phyloP scores from a whole-genome alignment of 2,113 vertebrate genomes.

The Macheiramphus alcinus region DNA sequence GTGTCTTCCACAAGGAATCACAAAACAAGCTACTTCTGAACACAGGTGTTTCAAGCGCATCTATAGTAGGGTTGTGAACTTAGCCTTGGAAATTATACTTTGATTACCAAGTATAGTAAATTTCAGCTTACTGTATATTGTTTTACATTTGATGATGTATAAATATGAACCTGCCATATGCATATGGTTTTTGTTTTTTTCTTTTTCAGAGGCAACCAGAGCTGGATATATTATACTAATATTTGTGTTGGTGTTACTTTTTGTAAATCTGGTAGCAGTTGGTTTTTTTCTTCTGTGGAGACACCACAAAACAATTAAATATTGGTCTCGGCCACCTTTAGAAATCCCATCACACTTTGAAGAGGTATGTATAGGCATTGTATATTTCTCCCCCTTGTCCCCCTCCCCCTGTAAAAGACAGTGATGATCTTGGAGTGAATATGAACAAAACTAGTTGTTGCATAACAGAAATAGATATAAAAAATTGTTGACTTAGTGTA shows the following conservation, averaged over 20 bases:
- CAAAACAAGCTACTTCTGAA: neutral
- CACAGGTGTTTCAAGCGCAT: neutral
- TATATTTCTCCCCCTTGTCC: neutral
- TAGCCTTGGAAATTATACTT: neutral
- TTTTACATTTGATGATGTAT: neutral
- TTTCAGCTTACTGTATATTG: neutral
- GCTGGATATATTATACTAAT: neutral
- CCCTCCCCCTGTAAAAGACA: neutral
- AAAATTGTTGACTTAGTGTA: neutral
- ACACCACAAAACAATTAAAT: slow-evolving; percentile 33
- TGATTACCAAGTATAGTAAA: neutral
- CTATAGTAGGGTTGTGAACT: neutral
- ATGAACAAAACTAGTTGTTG: neutral
- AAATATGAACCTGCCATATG: neutral
- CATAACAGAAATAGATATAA: rapidly evolving
- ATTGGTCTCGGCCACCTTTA: slow-evolving; percentile 50
- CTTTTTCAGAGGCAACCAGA: slow-evolving; percentile 14
- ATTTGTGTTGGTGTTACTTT: rapidly evolving
- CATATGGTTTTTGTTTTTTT: no score
- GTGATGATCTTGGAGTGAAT: neutral
- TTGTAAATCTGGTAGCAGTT: neutral
- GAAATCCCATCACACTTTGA: slow-evolving; percentile 57
- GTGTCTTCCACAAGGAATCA: neutral
- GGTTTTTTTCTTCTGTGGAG: slow-evolving; percentile 27
- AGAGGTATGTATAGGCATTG: slow-evolving; percentile 54